Percentiles rank a stretch among this genome's conserved stretches.
phyloP scores from a whole-genome alignment of 2,888 invertebrate species.

The Sesia apiformis region DNA sequence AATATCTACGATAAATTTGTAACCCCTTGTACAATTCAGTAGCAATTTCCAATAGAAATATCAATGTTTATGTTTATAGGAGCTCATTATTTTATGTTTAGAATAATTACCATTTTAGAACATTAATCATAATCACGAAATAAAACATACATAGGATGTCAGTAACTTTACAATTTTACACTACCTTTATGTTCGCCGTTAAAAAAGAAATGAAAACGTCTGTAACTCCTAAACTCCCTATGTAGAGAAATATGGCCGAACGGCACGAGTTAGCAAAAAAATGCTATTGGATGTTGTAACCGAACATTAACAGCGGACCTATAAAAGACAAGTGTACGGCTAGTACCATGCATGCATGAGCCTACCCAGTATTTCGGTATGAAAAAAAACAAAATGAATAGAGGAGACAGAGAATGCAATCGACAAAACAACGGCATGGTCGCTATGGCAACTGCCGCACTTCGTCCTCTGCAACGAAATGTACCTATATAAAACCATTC shows the following conservation, averaged over 20 bases:
- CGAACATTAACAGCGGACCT: slow-evolving; percentile 24
- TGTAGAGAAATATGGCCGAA: no score
- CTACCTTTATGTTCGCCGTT: no score
- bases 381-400: slow-evolving; percentile 46
- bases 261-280: slow-evolving; percentile 14
- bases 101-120: no score
- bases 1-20: no score
- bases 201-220: no score
- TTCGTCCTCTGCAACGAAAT: slow-evolving; percentile 32
- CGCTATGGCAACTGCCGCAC: slow-evolving; percentile 58
- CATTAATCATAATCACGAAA: no score
- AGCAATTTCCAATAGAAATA: no score
- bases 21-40: no score
- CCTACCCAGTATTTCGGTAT: slow-evolving; percentile 28
- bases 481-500: slow-evolving; percentile 10
- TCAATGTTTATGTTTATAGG: no score
- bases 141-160: no score
- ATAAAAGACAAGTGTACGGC: slow-evolving; percentile 20
- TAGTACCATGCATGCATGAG: slow-evolving; percentile 11
- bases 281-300: slow-evolving; percentile 14
- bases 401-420: slow-evolving; percentile 41
- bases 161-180: no score
- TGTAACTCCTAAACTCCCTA: slow-evolving; percentile 7
- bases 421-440: slow-evolving; percentile 65
- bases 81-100: no score